phyloP scores from a whole-genome alignment of 2,113 vertebrate species.

The Alligator sinensis region DNA sequence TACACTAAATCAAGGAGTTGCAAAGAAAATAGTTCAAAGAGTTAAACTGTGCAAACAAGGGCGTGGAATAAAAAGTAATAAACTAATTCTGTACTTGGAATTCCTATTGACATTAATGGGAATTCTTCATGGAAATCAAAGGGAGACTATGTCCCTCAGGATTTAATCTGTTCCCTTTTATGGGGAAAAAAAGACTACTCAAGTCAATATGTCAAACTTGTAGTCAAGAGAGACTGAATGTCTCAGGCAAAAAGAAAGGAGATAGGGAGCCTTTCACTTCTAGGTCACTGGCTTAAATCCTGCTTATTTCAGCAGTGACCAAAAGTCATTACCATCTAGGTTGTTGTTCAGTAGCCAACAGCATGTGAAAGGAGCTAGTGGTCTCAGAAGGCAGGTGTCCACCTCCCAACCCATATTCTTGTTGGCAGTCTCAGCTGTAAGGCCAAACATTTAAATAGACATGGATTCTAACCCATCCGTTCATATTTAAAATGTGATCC shows the following conservation, averaged over 20 bases:
- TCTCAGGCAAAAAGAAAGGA: slow-evolving; percentile 52
- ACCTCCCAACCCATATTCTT: background rate
- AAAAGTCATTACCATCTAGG: slow-evolving; percentile 70
- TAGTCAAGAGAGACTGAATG: slow-evolving; percentile 54
- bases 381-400: slow-evolving; percentile 59
- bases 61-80: slow-evolving; percentile 38
- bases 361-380: slow-evolving; percentile 68
- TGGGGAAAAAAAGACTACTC: slow-evolving; percentile 19
- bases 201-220: slow-evolving; percentile 60
- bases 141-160: background rate
- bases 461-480: background rate
- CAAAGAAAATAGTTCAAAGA: slow-evolving; percentile 48
- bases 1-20: slow-evolving; percentile 41
- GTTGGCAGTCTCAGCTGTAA: slow-evolving; percentile 37
- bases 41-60: slow-evolving; percentile 52
- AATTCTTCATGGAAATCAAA: slow-evolving; percentile 48
- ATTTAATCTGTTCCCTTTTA: slow-evolving; percentile 30
- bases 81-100: slow-evolving; percentile 20
- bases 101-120: slow-evolving; percentile 40
- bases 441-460: background rate
- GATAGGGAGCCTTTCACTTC: slow-evolving; percentile 64
- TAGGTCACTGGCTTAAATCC: slow-evolving; percentile 71
- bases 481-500: background rate
- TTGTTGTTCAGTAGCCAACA: slow-evolving; percentile 59
- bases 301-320: slow-evolving; percentile 75